Conservation (phyloP, 2,113 vertebrate genomes). For the Varanus salvator region DNA sequence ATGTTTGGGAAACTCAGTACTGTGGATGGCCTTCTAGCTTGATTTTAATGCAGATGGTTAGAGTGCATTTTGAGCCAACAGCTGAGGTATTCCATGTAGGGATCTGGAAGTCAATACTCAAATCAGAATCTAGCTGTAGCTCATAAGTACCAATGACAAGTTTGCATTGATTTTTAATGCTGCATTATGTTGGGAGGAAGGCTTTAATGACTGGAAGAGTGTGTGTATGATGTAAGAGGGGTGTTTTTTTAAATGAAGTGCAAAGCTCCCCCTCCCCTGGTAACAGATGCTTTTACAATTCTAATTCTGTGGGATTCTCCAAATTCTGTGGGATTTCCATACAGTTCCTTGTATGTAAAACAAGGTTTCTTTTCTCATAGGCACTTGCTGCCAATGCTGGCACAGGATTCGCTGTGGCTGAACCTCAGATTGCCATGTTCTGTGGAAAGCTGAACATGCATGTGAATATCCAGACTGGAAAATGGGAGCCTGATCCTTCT, state of each 20-base stretch:
- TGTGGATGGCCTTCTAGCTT: neutral
- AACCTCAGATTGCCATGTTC: conserved; percentile 97
- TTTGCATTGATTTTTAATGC: neutral
- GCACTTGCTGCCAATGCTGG: conserved; percentile 93
- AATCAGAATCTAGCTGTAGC: neutral
- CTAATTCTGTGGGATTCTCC: neutral
- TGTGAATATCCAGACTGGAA: conserved; percentile 95
- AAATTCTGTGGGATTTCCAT: no score
- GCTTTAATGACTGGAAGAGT: neutral
- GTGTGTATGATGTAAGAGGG: neutral
- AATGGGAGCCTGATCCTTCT: conserved; percentile 94
- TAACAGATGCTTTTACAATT: neutral
- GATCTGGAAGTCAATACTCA: neutral
- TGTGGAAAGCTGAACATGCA: conserved; percentile 99
- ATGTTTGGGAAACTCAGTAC: neutral
- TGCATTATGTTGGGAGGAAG: neutral
- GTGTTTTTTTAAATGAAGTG: neutral
- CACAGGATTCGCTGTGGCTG: conserved; percentile 91
- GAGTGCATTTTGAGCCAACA: neutral
- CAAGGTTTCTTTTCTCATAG: conserved; percentile 69
- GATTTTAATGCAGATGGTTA: neutral
- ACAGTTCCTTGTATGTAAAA: neutral
- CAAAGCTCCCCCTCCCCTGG: neutral
- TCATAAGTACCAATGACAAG: neutral
- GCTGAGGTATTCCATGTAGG: neutral